These are phyloP conservation scores for Bombus turneri DNA, from an alignment of 1,140 invertebrate genomes.

Conservation along the genomic window DNA sequence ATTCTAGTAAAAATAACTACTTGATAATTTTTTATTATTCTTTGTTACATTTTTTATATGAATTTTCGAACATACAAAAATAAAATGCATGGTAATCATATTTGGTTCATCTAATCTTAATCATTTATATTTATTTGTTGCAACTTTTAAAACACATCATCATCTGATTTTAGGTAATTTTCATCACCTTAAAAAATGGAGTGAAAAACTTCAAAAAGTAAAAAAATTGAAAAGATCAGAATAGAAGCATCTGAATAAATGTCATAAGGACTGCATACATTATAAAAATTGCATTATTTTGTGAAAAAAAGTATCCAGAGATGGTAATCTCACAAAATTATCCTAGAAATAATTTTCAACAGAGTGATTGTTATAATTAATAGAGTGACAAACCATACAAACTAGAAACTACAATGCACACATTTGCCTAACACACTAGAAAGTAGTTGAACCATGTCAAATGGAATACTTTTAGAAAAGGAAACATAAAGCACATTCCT, in stretches of 20 bases:
- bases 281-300: not conserved
- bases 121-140: not conserved
- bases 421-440: not conserved
- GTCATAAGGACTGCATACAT: not conserved
- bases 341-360: not conserved
- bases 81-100: conserved; percentile 3
- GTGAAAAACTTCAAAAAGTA: not conserved
- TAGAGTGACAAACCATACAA: not conserved
- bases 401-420: not conserved
- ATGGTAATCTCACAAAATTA: not conserved
- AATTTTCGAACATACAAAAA: not conserved
- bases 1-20: not conserved
- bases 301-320: not conserved
- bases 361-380: not conserved
- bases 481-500: not conserved
- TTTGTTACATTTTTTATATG: not conserved
- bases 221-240: not conserved
- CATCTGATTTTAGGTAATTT: not conserved
- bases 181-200: not conserved
- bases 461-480: not conserved
- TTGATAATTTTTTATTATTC: not conserved
- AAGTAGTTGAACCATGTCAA: not conserved
- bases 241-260: not conserved
- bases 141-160: not conserved
- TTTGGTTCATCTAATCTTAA: not conserved